phyloP scores from a whole-genome alignment of 2,797 vertebrate species.

The Merluccius polli region DNA sequence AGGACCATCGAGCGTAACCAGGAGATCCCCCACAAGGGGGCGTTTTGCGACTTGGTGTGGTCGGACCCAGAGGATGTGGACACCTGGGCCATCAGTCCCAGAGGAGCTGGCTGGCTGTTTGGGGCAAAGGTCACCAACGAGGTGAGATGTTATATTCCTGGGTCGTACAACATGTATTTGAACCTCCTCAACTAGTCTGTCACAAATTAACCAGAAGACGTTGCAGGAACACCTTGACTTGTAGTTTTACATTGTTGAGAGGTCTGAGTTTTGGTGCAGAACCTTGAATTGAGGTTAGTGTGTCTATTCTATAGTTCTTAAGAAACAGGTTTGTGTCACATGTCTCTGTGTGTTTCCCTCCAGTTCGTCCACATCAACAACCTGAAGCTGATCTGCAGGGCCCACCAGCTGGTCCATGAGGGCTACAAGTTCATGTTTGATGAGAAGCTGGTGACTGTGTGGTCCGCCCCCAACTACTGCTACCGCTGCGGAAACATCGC shows the following conservation, averaged over 20 bases:
- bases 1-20: constrained; percentile 97
- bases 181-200: too few relatives aligned
- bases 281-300: neutral
- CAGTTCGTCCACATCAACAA: constrained; percentile 99
- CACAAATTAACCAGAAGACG: too few relatives aligned
- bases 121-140: constrained; percentile 98
- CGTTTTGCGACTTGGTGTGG: constrained; percentile 97
- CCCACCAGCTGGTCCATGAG: constrained; percentile 94
- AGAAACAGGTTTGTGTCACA: neutral
- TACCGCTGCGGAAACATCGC: constrained; percentile 98
- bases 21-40: constrained; percentile 98
- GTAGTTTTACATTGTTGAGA: too few relatives aligned
- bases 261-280: neutral
- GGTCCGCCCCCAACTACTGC: constrained; percentile 98
- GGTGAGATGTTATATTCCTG: constrained; percentile 66
- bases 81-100: constrained; percentile 96
- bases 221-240: too few relatives aligned
- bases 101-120: constrained; percentile 96
- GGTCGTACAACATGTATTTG: neutral
- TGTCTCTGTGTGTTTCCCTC: neutral
- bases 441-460: constrained; percentile 95
- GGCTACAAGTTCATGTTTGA: constrained; percentile 99
- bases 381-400: constrained; percentile 95
- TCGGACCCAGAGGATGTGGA: constrained; percentile 97
- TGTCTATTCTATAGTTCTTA: neutral